These are phyloP conservation scores for Poeciliopsis presidionis DNA, from an alignment of 2,797 vertebrate species.

Conservation along the genomic window DNA sequence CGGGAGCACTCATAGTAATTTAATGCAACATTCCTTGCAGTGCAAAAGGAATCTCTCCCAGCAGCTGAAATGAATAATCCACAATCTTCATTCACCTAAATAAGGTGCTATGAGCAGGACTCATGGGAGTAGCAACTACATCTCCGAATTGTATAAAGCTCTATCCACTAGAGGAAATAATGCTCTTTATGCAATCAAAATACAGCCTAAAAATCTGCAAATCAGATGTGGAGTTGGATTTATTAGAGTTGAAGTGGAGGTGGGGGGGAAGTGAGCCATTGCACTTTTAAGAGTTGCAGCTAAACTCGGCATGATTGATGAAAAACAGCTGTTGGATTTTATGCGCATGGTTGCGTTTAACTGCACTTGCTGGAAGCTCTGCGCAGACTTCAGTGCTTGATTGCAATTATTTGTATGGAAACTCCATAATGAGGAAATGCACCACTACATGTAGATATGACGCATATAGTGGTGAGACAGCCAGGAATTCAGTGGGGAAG, in stretches of 20 bases:
- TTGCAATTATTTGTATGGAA: neutral
- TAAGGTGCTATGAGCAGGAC: neutral
- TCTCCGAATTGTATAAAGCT: neutral
- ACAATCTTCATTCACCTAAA: neutral
- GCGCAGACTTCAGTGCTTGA: neutral
- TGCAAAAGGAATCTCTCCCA: neutral
- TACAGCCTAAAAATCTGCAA: neutral
- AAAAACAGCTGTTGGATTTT: neutral
- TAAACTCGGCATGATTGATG: neutral
- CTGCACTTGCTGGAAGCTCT: neutral
- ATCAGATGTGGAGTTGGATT: neutral
- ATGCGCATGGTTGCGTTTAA: neutral
- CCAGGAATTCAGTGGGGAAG: neutral
- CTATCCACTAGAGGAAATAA: neutral
- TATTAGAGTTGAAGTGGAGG: neutral
- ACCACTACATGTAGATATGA: neutral
- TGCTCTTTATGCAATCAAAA: neutral
- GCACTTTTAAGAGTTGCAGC: neutral
- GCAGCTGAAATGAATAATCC: neutral
- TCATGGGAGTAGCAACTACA: neutral
- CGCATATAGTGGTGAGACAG: neutral
- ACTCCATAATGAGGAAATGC: neutral
- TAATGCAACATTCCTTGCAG: neutral
- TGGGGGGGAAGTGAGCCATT: neutral
- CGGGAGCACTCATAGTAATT: neutral